phyloP scores from a whole-genome alignment of 2,888 invertebrate genomes.

The Hoplodrina blanda region DNA sequence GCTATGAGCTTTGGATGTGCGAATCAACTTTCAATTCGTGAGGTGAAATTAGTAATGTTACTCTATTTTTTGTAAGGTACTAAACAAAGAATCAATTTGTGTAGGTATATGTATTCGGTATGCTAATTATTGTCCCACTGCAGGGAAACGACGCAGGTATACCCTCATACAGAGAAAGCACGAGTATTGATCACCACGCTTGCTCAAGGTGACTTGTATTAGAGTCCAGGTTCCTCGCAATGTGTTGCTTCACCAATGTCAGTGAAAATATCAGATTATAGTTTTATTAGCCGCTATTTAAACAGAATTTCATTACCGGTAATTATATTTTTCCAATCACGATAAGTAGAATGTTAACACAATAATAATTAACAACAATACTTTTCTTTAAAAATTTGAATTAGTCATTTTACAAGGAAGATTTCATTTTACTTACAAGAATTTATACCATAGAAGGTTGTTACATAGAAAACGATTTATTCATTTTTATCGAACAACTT shows the following conservation, averaged over 20 bases:
- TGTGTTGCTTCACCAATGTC: no score
- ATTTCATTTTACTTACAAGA: background rate
- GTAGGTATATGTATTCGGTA: no score
- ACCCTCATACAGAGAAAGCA: no score
- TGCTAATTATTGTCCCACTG: no score
- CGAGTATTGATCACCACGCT: no score
- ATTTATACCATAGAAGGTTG: background rate
- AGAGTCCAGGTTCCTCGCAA: no score
- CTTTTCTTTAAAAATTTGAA: background rate
- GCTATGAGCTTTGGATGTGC: constrained; percentile 41
- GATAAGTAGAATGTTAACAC: background rate
- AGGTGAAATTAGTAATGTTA: background rate
- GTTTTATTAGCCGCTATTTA: no score
- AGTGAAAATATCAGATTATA: no score
- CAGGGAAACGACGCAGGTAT: no score
- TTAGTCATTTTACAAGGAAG: background rate
- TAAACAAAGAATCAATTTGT: no score
- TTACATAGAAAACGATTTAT: constrained; percentile 21
- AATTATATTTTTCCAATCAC: background rate
- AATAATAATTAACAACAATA: background rate
- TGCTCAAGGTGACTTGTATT: no score
- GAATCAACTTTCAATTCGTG: constrained; percentile 16
- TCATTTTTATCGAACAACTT: constrained; percentile 56
- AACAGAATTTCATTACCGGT: background rate
- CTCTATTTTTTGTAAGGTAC: background rate